A percentile compares a stretch with the other conserved stretches of the same genome.
phyloP scores from a whole-genome alignment of 1,140 invertebrate genomes.

The Dufourea novaeangliae region DNA sequence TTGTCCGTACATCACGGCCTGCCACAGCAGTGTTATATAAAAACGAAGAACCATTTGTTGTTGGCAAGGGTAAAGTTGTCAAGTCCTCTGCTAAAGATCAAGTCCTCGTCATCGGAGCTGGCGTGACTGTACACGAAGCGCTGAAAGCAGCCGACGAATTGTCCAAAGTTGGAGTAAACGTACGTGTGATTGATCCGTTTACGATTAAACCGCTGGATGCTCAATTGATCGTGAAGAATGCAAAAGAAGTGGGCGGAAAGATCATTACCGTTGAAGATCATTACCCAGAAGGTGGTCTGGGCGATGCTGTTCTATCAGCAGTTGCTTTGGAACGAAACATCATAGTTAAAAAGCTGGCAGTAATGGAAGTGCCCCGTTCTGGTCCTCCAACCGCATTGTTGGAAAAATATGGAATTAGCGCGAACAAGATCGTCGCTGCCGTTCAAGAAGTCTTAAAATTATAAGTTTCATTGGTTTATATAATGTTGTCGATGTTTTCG shows the following conservation, averaged over 20 bases:
- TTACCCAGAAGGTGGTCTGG: constrained; percentile 97
- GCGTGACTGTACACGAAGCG: constrained; percentile 96
- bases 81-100: constrained; percentile 88
- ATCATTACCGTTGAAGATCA: constrained; percentile 98
- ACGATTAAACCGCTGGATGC: constrained; percentile 97
- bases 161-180: constrained; percentile 85
- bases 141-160: constrained; percentile 92
- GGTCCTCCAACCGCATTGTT: constrained; percentile 93
- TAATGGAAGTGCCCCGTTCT: constrained; percentile 94
- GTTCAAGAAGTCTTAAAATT: constrained; percentile 85
- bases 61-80: constrained; percentile 92
- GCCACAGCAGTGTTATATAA: constrained; percentile 93
- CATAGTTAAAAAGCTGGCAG: constrained; percentile 92
- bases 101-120: constrained; percentile 94
- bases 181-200: constrained; percentile 95
- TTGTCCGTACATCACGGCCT: constrained; percentile 97
- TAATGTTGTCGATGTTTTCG: background rate
- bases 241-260: constrained; percentile 89
- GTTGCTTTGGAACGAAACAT: constrained; percentile 88
- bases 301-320: constrained; percentile 95
- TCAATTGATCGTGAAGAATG: constrained; percentile 89
- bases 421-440: constrained; percentile 89
- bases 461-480: constrained; percentile 69
- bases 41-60: constrained; percentile 91
- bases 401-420: constrained; percentile 94